Evolutionary conservation across 1,140 invertebrate genomes (phyloP).

Genomic region (Temnothorax curvispinosus): DNA sequence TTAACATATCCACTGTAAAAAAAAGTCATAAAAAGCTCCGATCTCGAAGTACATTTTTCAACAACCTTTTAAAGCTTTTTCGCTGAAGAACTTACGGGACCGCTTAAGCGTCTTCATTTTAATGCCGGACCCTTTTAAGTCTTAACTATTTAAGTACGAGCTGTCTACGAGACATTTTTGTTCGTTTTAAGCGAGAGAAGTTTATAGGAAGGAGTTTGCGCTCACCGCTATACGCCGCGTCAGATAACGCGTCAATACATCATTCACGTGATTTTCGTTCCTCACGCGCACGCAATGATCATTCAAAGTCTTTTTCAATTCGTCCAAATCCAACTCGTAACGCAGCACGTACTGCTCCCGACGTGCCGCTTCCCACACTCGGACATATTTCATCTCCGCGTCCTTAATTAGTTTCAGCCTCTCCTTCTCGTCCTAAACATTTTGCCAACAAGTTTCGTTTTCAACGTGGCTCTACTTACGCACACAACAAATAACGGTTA

Average conservation of each 20-base stretch:
- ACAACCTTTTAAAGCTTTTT: background rate
- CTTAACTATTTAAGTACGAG: background rate
- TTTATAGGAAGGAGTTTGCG: background rate
- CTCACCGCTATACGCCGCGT: slow-evolving; percentile 76
- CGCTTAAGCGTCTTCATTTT: slow-evolving; percentile 24
- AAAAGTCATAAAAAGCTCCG: background rate
- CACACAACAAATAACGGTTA: background rate
- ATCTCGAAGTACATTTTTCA: slow-evolving; percentile 23
- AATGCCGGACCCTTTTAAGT: slow-evolving; percentile 16
- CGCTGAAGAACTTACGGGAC: background rate
- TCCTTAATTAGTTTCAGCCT: slow-evolving; percentile 75
- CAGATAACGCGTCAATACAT: slow-evolving; percentile 76
- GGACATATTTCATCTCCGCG: slow-evolving; percentile 77
- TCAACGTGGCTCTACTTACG: background rate
- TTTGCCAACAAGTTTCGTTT: slow-evolving; percentile 33
- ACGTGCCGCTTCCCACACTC: slow-evolving; percentile 78
- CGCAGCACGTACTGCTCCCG: slow-evolving; percentile 76
- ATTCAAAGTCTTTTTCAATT: slow-evolving; percentile 71
- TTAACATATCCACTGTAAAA: background rate
- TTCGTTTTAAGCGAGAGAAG: background rate
- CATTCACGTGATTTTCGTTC: slow-evolving; percentile 76
- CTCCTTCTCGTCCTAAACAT: slow-evolving; percentile 77
- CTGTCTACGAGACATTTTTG: background rate
- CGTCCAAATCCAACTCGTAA: slow-evolving; percentile 70
- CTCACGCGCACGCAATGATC: slow-evolving; percentile 72